phyloP scores from a whole-genome alignment of 2,113 vertebrate genomes.

The Pluvialis apricaria region DNA sequence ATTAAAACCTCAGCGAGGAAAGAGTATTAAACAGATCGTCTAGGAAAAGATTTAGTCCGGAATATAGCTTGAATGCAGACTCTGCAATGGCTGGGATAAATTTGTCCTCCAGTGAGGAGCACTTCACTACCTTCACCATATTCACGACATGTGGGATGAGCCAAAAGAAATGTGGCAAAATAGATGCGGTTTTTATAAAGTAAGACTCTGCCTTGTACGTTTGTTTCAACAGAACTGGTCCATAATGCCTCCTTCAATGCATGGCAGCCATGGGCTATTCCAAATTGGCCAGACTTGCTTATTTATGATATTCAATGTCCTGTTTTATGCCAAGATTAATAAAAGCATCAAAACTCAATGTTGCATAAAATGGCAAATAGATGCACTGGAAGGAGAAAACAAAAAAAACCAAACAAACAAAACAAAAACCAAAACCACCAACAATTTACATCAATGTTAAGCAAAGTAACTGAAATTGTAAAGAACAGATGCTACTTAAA shows the following conservation, averaged over 20 bases:
- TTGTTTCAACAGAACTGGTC: neutral
- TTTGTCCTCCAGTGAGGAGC: neutral
- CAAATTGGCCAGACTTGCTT: neutral
- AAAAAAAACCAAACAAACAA: neutral
- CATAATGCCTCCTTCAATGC: neutral
- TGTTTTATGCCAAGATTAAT: neutral
- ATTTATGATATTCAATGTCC: neutral
- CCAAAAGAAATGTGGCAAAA: neutral
- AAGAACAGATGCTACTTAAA: slow-evolving; percentile 17
- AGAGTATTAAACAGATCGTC: neutral
- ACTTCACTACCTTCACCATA: neutral
- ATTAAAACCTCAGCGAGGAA: neutral
- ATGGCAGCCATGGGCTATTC: neutral
- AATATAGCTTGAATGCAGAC: neutral
- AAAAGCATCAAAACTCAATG: neutral
- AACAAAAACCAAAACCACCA: neutral
- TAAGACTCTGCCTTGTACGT: neutral
- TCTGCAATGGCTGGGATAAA: neutral
- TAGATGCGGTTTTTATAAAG: neutral
- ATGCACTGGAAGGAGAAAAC: neutral
- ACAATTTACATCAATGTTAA: neutral
- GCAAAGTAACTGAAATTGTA: neutral
- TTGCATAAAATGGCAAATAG: neutral
- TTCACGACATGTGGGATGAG: neutral
- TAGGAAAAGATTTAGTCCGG: neutral